A percentile compares a stretch with the other conserved stretches of the same genome.
These are phyloP conservation scores for Dipodomys merriami DNA, from an alignment of 2,113 vertebrate species.

Conservation along the genomic window DNA sequence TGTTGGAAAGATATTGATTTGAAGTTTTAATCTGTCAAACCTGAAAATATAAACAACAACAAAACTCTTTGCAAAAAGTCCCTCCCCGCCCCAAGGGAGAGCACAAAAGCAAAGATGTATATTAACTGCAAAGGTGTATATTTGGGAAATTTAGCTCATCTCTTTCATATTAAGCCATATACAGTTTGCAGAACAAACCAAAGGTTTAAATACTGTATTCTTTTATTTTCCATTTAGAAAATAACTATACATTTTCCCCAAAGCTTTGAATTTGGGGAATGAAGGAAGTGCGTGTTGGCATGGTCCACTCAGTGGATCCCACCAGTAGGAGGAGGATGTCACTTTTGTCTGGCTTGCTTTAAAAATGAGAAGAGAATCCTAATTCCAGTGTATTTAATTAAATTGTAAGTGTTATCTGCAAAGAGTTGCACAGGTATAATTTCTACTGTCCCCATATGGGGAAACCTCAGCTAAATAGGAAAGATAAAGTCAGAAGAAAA, in stretches of 20 bases:
- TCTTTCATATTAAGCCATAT: background rate
- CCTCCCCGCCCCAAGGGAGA: background rate
- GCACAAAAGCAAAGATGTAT: background rate
- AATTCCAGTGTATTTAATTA: conserved; percentile 9
- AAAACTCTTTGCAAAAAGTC: background rate
- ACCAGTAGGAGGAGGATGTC: background rate
- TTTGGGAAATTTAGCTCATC: background rate
- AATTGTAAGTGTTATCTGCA: conserved; percentile 3
- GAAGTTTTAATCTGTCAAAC: conserved; percentile 21
- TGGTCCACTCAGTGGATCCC: background rate
- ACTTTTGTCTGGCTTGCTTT: background rate
- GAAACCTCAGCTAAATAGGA: conserved; percentile 8
- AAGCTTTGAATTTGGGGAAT: background rate
- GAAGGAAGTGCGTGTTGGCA: background rate
- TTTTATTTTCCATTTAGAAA: background rate
- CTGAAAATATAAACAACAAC: background rate
- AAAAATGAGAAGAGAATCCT: conserved; percentile 6
- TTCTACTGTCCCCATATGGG: background rate
- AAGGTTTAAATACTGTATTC: background rate
- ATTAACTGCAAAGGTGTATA: background rate
- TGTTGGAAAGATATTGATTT: background rate
- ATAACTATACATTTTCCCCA: conserved; percentile 24
- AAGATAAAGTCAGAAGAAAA: conserved; percentile 10
- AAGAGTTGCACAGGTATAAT: conserved; percentile 12
- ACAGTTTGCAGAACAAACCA: background rate